Conservation (phyloP, 2,113 vertebrate genomes). For the Chlorodrepanis virens region DNA sequence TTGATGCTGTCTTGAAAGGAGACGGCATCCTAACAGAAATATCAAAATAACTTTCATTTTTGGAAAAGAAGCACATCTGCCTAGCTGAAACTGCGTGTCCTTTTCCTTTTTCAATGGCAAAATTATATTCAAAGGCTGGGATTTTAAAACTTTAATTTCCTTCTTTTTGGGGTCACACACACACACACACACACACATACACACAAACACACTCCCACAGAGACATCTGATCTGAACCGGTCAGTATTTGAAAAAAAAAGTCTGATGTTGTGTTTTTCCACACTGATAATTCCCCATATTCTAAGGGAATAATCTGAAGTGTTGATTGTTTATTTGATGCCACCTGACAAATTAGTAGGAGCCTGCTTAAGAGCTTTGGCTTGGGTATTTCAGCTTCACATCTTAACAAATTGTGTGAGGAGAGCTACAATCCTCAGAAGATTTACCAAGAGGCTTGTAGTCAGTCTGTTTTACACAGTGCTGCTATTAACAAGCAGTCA, state of each 20-base stretch:
- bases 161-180: not conserved
- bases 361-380: not conserved
- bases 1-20: not conserved
- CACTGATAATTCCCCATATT: not conserved
- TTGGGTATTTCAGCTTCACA: not conserved
- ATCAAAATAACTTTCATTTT: not conserved
- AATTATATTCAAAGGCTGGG: not conserved
- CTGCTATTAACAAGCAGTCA: not conserved
- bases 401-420: not conserved
- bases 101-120: not conserved
- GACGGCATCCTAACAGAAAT: not conserved
- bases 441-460: not conserved
- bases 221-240: not conserved
- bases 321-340: not conserved
- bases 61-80: not conserved
- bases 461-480: not conserved
- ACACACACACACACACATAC: not conserved
- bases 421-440: not conserved
- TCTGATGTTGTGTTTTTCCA: not conserved
- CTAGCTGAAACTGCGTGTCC: not conserved
- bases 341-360: not conserved
- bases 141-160: not conserved
- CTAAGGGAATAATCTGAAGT: not conserved
- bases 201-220: not conserved
- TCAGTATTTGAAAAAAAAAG: not conserved